Conservation (phyloP, 2,113 vertebrate species). For the Paradoxurus hermaphroditus region DNA sequence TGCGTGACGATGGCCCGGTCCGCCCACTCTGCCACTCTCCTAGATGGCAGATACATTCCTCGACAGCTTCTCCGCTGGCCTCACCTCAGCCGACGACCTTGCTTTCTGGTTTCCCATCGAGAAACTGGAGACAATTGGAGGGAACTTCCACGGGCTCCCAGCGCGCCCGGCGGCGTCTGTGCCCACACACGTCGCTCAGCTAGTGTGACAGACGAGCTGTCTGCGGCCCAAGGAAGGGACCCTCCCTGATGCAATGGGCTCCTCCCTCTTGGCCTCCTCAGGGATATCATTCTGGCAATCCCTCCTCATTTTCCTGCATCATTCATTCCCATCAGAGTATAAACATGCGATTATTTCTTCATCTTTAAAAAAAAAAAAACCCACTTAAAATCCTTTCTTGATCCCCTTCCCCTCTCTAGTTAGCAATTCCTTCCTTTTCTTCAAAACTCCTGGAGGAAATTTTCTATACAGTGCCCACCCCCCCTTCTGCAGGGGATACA, state of each 20-base stretch:
- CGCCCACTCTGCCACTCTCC: not conserved
- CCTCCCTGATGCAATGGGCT: not conserved
- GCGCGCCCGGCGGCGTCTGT: not conserved
- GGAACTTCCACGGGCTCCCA: not conserved
- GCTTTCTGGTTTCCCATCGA: not conserved
- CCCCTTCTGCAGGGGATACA: not conserved
- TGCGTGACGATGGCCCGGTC: no score
- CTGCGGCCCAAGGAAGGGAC: not conserved
- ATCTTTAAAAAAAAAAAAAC: not conserved
- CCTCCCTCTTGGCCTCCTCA: not conserved
- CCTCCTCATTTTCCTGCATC: not conserved
- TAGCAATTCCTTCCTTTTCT: not conserved
- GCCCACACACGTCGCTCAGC: no score
- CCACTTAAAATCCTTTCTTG: not conserved
- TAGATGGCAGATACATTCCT: not conserved
- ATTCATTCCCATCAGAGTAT: not conserved
- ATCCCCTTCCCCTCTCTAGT: not conserved
- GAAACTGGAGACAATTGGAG: not conserved
- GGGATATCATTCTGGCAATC: not conserved
- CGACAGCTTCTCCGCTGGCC: not conserved
- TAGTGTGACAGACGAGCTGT: fast-evolving
- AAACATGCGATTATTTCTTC: not conserved
- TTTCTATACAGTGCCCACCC: not conserved
- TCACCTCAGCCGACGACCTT: not conserved
- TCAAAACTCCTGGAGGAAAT: not conserved